Conservation (phyloP, 2,888 invertebrate genomes). For the Netelia inedita region DNA sequence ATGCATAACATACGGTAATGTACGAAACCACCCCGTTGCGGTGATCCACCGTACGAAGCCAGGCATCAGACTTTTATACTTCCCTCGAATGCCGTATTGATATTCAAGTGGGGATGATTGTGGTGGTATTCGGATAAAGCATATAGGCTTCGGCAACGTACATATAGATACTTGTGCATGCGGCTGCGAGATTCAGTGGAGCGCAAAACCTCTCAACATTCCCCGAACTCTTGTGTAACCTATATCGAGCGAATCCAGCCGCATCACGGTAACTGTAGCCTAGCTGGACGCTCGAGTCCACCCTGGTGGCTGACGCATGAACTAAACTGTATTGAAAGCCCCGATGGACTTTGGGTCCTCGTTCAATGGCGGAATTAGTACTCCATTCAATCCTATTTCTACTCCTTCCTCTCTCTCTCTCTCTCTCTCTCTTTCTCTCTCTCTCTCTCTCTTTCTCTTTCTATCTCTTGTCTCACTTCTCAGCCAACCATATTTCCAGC, state of each 20-base stretch:
- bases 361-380: constrained; percentile 53
- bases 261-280: constrained; percentile 49
- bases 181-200: constrained; percentile 50
- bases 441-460: neutral
- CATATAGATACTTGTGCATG: constrained; percentile 39
- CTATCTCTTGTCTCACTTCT: neutral
- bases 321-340: constrained; percentile 43
- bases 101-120: neutral
- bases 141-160: neutral
- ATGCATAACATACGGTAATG: neutral
- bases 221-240: constrained; percentile 53
- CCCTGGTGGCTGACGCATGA: constrained; percentile 20
- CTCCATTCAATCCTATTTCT: constrained; percentile 52
- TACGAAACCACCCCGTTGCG: neutral
- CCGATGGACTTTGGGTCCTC: constrained; percentile 43
- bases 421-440: neutral
- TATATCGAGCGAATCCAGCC: constrained; percentile 13
- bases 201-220: constrained; percentile 64
- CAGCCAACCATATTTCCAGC: neutral
- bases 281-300: constrained; percentile 13
- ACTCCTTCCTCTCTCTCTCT: constrained; percentile 24
- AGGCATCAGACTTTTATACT: neutral
- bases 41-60: neutral
- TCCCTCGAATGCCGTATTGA: neutral
- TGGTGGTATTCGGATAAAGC: constrained; percentile 2